Conservation (phyloP, 2,113 vertebrate species). For the Takifugu flavidus region DNA sequence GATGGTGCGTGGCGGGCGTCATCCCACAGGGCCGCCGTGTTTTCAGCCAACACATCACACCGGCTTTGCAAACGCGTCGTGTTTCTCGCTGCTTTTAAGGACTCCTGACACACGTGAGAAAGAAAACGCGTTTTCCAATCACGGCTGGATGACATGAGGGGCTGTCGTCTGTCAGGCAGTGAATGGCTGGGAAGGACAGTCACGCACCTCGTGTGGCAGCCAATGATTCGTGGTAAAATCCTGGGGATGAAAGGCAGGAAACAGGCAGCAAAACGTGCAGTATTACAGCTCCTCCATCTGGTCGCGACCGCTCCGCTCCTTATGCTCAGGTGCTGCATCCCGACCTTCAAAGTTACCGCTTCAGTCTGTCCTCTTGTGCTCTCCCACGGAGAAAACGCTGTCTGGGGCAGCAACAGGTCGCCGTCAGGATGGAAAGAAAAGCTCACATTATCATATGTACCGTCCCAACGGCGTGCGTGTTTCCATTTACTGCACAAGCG, state of each 20-base stretch:
- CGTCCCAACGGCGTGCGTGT: conserved; percentile 1
- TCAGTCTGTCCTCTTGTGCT: conserved; percentile 16
- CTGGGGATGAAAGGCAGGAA: conserved; percentile 1
- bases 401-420: conserved; percentile 6
- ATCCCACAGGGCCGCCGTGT: conserved; percentile 40
- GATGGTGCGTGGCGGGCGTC: conserved; percentile 39
- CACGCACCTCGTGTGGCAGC: background rate
- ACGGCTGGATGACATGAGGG: conserved; percentile 10
- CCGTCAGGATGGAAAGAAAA: conserved; percentile 8
- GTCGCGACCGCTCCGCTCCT: conserved; percentile 10
- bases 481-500: conserved; percentile 20
- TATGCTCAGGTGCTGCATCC: conserved; percentile 43
- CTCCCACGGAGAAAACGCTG: background rate
- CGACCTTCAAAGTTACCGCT: conserved; percentile 16
- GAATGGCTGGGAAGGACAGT: conserved; percentile 11
- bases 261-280: conserved; percentile 12
- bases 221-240: conserved; percentile 16
- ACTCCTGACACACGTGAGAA: conserved; percentile 17
- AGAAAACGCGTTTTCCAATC: conserved; percentile 25
- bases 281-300: conserved; percentile 11
- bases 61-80: conserved; percentile 23
- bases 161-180: conserved; percentile 23
- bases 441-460: background rate
- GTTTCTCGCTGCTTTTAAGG: conserved; percentile 23
- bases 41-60: conserved; percentile 52